Conservation (phyloP, 1,140 invertebrate genomes). For the Drosophila busckii region DNA sequence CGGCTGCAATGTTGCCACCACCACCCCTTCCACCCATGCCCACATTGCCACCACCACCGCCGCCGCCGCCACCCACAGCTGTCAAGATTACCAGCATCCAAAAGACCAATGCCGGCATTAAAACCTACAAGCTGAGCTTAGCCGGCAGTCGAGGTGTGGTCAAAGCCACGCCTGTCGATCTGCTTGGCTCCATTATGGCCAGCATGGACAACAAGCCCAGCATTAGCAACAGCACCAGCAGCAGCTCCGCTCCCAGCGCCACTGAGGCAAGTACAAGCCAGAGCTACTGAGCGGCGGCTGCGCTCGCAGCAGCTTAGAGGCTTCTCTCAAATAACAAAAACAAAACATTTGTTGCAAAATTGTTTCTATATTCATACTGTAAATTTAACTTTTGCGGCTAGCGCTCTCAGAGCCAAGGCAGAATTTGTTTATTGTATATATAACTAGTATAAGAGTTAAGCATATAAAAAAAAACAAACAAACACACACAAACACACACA, state of each 20-base stretch:
- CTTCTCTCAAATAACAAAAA: conserved; percentile 31
- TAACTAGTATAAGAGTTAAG: conserved; percentile 33
- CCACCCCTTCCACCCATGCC: conserved; percentile 58
- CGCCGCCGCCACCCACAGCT: conserved; percentile 32
- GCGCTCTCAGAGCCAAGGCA: not conserved
- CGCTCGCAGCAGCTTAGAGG: conserved; percentile 29
- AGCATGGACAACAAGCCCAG: conserved; percentile 72
- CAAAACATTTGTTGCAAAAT: conserved; percentile 31
- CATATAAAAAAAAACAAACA: conserved; percentile 4
- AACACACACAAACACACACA: conserved; percentile 21
- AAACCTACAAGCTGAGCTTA: conserved; percentile 60
- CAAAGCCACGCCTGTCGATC: conserved; percentile 47
- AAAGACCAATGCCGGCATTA: conserved; percentile 16
- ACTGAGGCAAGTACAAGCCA: conserved; percentile 50
- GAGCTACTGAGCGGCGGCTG: conserved; percentile 36
- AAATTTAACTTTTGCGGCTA: conserved; percentile 27
- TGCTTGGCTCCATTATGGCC: conserved; percentile 77
- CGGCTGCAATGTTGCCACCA: conserved; percentile 31
- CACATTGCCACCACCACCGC: conserved; percentile 51
- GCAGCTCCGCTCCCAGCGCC: conserved; percentile 25
- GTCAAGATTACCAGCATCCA: conserved; percentile 1
- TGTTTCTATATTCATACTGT: conserved; percentile 30
- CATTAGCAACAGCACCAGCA: conserved; percentile 9
- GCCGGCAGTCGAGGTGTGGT: conserved; percentile 31
- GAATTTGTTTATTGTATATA: conserved; percentile 50